Percentiles rank a stretch among this genome's conserved stretches.
Evolutionary conservation across 2,888 invertebrate genomes (phyloP).

Genomic region (Folsomia candida): DNA sequence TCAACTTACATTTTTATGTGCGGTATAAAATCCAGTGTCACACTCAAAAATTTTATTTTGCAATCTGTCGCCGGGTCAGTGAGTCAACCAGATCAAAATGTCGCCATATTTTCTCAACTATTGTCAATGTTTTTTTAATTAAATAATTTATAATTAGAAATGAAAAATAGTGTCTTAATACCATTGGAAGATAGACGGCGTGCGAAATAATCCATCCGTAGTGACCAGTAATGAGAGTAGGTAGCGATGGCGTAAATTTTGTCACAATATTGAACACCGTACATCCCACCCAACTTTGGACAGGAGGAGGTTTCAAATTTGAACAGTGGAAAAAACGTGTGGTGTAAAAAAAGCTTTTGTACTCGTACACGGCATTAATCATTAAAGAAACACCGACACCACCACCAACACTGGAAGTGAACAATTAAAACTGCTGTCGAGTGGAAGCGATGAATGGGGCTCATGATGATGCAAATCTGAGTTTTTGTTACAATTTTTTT

Average conservation of each 20-base stretch:
- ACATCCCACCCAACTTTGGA: background rate
- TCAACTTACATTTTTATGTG: too few relatives aligned
- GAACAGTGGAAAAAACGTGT: background rate
- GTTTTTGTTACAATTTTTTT: background rate
- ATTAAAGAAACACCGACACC: constrained; percentile 15
- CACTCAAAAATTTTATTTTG: too few relatives aligned
- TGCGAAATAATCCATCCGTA: too few relatives aligned
- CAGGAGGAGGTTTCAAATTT: background rate
- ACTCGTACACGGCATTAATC: background rate
- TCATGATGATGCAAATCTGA: constrained; percentile 14
- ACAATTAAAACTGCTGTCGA: constrained; percentile 12
- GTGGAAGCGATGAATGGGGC: background rate
- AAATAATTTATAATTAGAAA: too few relatives aligned
- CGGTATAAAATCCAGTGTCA: too few relatives aligned
- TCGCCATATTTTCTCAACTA: too few relatives aligned
- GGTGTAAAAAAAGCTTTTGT: background rate
- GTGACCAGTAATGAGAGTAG: too few relatives aligned
- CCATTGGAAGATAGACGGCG: too few relatives aligned
- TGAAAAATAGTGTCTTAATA: too few relatives aligned
- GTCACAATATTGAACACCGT: background rate
- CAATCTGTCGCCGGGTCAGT: too few relatives aligned
- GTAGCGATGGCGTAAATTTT: background rate
- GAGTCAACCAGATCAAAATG: too few relatives aligned
- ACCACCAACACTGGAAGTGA: constrained; percentile 13
- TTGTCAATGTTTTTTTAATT: too few relatives aligned